These are phyloP conservation scores for Poeciliopsis occidentalis DNA, from an alignment of 2,113 vertebrate species.

Conservation along the genomic window DNA sequence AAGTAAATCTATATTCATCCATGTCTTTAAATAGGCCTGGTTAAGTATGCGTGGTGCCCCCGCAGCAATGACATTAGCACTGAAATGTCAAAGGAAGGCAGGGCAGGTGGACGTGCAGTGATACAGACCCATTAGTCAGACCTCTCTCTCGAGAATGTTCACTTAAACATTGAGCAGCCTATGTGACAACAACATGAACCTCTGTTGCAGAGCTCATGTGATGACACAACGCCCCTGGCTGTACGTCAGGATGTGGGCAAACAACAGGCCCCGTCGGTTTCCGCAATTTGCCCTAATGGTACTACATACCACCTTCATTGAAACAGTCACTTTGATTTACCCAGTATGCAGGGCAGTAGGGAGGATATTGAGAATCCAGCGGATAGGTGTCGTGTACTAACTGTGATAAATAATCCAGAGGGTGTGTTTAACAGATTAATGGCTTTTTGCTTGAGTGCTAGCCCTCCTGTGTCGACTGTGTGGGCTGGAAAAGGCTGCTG, in stretches of 20 bases:
- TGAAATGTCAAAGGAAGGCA: constrained; percentile 55
- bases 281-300: constrained; percentile 72
- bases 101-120: constrained; percentile 46
- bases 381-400: constrained; percentile 61
- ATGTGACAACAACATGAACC: constrained; percentile 46
- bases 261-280: constrained; percentile 43
- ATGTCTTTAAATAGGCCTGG: constrained; percentile 20
- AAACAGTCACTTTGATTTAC: constrained; percentile 82
- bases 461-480: constrained; percentile 49
- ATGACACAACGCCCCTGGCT: constrained; percentile 45
- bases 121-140: constrained; percentile 62
- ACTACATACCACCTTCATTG: constrained; percentile 70
- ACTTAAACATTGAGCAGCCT: constrained; percentile 47
- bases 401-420: constrained; percentile 75
- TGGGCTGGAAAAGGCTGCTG: constrained; percentile 41
- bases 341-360: constrained; percentile 60
- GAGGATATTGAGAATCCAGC: constrained; percentile 64
- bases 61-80: constrained; percentile 40
- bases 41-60: constrained; percentile 50
- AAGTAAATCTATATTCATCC: not conserved
- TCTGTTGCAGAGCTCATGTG: constrained; percentile 29
- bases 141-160: constrained; percentile 51
- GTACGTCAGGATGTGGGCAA: constrained; percentile 35
- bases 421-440: constrained; percentile 77
- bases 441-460: constrained; percentile 73